Evolutionary conservation across 2,888 invertebrate species (phyloP).

Genomic region (Aphelenchoides bicaudatus): DNA sequence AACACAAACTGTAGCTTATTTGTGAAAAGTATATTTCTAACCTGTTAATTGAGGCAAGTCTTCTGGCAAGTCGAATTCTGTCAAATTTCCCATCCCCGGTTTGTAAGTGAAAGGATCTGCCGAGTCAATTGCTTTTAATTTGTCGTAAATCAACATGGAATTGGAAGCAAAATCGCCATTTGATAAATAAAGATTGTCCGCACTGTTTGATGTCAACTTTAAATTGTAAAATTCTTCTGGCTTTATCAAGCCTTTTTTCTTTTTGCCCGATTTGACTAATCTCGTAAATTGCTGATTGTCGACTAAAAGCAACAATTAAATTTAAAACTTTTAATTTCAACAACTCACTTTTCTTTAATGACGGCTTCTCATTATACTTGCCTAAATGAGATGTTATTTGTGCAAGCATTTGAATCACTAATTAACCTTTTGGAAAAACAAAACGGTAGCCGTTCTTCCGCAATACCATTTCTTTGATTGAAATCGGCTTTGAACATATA

Average conservation of each 20-base stretch:
- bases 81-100: slow-evolving; percentile 22
- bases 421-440: slow-evolving; percentile 12
- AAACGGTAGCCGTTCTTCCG: slow-evolving; percentile 11
- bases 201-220: too few relatives aligned
- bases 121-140: background rate
- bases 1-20: slow-evolving; percentile 18
- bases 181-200: background rate
- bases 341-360: background rate
- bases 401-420: too few relatives aligned
- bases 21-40: slow-evolving; percentile 6
- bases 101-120: slow-evolving; percentile 29
- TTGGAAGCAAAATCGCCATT: slow-evolving; percentile 4
- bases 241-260: background rate
- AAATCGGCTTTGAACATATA: background rate
- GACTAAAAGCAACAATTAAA: background rate
- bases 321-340: background rate
- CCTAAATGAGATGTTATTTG: too few relatives aligned
- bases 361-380: background rate
- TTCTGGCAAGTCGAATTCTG: slow-evolving; percentile 36
- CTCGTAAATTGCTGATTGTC: background rate
- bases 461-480: slow-evolving; percentile 12
- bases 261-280: background rate
- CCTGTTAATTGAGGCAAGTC: slow-evolving; percentile 23
- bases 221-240: background rate
- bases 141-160: slow-evolving; percentile 18